Conservation (phyloP, 2,888 invertebrate genomes). For the Metellina segmentata region DNA sequence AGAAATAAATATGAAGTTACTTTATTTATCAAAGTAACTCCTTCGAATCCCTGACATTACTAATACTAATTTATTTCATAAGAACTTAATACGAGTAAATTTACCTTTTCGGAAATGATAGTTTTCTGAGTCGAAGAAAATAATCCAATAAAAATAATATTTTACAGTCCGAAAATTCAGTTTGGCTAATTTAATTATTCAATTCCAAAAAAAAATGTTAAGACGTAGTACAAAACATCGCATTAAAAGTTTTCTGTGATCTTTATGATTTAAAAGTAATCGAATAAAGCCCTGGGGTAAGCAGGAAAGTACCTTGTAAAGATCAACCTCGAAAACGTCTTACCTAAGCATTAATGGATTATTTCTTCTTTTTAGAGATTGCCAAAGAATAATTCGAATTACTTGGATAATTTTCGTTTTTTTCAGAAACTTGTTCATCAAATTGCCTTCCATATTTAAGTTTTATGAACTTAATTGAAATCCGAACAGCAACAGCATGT, state of each 20-base stretch:
- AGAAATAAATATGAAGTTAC: not conserved
- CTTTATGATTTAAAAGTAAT: conserved; percentile 3
- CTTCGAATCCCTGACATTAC: not conserved
- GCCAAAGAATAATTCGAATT: not conserved
- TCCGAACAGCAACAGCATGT: not conserved
- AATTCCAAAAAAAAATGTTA: conserved; percentile 16
- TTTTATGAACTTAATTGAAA: not conserved
- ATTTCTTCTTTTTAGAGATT: not conserved
- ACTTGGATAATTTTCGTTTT: not conserved
- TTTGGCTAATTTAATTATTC: conserved; percentile 35
- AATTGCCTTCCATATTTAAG: not conserved
- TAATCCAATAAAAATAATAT: not conserved
- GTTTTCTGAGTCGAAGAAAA: not conserved
- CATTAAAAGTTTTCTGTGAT: not conserved
- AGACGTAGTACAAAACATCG: not conserved
- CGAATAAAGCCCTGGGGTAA: conserved; percentile 16
- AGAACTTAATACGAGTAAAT: not conserved
- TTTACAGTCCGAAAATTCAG: not conserved
- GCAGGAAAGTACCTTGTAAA: not conserved
- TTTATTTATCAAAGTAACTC: not conserved
- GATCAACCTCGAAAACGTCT: not conserved
- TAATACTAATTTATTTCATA: not conserved
- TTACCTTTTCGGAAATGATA: not conserved
- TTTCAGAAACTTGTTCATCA: not conserved
- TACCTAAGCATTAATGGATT: not conserved